phyloP scores from a whole-genome alignment of 1,140 invertebrate species.

The Lasioglossum albipes region DNA sequence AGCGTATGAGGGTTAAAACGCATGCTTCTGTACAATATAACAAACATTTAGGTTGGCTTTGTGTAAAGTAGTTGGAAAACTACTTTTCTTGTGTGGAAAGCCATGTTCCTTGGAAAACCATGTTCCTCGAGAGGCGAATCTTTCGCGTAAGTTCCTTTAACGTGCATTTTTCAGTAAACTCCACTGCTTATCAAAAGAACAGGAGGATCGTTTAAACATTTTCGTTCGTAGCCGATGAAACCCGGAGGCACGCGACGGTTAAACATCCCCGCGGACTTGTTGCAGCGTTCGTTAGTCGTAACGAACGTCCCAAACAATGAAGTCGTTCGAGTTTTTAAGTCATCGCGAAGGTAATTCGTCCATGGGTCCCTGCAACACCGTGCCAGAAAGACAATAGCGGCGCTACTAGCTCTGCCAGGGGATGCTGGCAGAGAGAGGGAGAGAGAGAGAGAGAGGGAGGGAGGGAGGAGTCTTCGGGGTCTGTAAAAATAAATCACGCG shows the following conservation, averaged over 20 bases:
- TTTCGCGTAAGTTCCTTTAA: no score
- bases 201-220: no score
- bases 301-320: constrained; percentile 36
- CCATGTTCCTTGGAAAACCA: no score
- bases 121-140: no score
- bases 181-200: no score
- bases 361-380: constrained; percentile 8
- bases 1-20: no score
- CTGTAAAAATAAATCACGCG: constrained; percentile 68
- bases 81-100: no score
- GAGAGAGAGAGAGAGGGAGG: neutral
- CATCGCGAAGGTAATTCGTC: constrained; percentile 31
- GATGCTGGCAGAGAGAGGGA: neutral
- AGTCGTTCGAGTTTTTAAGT: constrained; percentile 45
- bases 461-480: neutral
- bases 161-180: no score
- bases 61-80: no score
- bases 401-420: constrained; percentile 38
- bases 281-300: constrained; percentile 39
- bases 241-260: neutral
- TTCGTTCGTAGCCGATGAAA: no score
- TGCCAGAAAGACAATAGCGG: constrained; percentile 59
- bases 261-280: neutral
- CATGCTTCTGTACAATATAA: no score
- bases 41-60: no score